Conservation (phyloP, 2,113 vertebrate genomes). For the Rhadina sibilatrix region DNA sequence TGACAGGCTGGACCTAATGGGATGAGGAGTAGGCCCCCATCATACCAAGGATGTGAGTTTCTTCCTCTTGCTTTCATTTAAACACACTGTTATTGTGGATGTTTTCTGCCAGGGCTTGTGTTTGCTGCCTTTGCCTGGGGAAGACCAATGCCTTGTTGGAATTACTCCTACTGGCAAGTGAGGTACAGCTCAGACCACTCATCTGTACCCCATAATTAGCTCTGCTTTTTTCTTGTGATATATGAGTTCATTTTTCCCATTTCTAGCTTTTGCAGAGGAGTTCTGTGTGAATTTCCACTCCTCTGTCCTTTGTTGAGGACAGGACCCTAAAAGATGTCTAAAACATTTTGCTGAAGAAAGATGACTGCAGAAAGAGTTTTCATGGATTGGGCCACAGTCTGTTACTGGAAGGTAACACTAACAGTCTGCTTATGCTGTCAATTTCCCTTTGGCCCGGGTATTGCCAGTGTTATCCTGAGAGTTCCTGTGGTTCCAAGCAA, state of each 20-base stretch:
- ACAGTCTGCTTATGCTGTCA: background rate
- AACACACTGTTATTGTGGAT: rapidly evolving
- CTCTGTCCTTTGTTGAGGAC: background rate
- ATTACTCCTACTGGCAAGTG: background rate
- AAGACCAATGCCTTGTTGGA: background rate
- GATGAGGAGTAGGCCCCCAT: background rate
- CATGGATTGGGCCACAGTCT: background rate
- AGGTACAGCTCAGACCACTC: background rate
- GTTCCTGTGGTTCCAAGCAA: background rate
- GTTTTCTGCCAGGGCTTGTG: background rate
- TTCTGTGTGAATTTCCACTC: background rate
- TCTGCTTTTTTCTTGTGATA: background rate
- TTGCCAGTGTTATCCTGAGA: background rate
- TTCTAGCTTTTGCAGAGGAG: background rate
- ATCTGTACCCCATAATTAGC: background rate
- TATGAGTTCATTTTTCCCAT: rapidly evolving
- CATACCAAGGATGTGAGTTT: background rate
- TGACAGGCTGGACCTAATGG: background rate
- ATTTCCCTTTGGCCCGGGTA: background rate
- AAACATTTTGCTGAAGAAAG: background rate
- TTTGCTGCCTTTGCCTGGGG: background rate
- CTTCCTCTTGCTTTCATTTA: background rate
- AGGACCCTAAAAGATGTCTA: background rate
- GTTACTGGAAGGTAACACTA: background rate
- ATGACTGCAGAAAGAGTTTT: background rate